Evolutionary conservation across 2,888 invertebrate species (phyloP).

Genomic region (Octonoba sinensis): DNA sequence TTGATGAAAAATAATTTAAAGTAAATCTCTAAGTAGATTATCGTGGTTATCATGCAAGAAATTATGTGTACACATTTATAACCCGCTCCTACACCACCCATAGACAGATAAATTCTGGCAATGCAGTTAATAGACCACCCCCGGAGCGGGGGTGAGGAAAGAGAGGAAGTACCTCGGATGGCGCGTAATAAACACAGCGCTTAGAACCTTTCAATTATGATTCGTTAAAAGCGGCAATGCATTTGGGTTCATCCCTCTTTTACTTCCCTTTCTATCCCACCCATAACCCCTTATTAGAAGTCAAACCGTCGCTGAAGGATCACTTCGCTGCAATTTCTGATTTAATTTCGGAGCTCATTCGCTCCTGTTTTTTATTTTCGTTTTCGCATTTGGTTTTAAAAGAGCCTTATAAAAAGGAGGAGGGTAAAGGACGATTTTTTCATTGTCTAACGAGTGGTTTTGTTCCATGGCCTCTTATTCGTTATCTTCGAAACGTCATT

Average conservation of each 20-base stretch:
- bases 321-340: conserved; percentile 45
- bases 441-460: conserved; percentile 30
- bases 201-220: conserved; percentile 61
- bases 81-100: too few species aligned
- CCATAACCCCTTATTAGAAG: conserved; percentile 37
- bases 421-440: conserved; percentile 6
- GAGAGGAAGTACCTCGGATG: conserved; percentile 30
- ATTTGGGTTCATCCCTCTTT: conserved; percentile 12
- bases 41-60: too few species aligned
- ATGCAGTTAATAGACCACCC: conserved; percentile 34
- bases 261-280: not conserved
- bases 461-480: not conserved
- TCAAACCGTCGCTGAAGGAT: conserved; percentile 44
- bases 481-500: too few species aligned
- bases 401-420: not conserved
- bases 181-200: conserved; percentile 55
- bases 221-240: conserved; percentile 60
- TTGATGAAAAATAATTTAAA: too few species aligned
- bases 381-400: conserved; percentile 1
- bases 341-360: conserved; percentile 32
- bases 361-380: not conserved
- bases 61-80: too few species aligned
- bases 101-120: not conserved
- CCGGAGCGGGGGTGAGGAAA: conserved; percentile 7
- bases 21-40: too few species aligned